Percentiles rank a stretch among this genome's conserved stretches.
Evolutionary conservation across 2,113 vertebrate genomes (phyloP).

Genomic region (Bubo scandiacus): DNA sequence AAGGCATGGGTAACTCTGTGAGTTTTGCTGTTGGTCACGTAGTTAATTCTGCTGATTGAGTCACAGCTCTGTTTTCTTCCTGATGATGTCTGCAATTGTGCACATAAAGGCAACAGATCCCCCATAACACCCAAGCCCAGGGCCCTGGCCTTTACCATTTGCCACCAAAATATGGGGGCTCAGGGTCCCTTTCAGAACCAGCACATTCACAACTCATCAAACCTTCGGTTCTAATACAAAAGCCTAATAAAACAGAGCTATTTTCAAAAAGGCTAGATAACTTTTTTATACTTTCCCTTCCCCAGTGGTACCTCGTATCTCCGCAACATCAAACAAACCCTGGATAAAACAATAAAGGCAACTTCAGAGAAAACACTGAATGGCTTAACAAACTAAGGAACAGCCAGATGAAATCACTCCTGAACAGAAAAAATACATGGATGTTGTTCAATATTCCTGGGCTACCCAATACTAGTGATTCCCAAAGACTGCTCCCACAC

Average conservation of each 20-base stretch:
- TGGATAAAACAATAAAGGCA: neutral
- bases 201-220: neutral
- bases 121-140: neutral
- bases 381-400: neutral
- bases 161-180: neutral
- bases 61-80: neutral
- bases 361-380: neutral
- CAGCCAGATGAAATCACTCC: neutral
- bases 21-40: constrained; percentile 16
- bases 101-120: neutral
- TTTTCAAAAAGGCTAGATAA: neutral
- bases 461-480: neutral
- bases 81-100: neutral
- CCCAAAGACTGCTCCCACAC: neutral
- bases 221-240: neutral
- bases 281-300: neutral
- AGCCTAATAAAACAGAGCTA: neutral
- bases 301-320: neutral
- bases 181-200: neutral
- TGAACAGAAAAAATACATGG: neutral
- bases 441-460: neutral
- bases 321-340: neutral
- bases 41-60: neutral
- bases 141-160: neutral
- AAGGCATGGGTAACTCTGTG: neutral